Conservation (phyloP, 2,797 vertebrate genomes). For the Darevskia mixta region DNA sequence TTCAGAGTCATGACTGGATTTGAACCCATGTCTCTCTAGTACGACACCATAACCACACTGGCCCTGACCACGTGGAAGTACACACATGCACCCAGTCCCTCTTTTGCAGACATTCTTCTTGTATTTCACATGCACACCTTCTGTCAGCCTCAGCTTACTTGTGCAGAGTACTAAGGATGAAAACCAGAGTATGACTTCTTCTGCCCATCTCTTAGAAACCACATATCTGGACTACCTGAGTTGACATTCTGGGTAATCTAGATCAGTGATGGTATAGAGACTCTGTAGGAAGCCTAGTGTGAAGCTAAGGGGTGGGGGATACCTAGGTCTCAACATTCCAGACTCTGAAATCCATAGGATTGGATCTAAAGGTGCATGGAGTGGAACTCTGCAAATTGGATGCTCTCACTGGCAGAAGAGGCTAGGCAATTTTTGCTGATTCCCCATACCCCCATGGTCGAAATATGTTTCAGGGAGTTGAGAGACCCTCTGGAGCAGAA, state of each 20-base stretch:
- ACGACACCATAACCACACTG: background rate
- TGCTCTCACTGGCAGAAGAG: background rate
- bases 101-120: background rate
- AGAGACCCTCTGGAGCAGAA: too few relatives aligned
- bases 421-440: background rate
- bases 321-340: background rate
- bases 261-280: background rate
- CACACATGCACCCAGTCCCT: background rate
- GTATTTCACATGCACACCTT: background rate
- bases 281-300: background rate
- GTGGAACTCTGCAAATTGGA: background rate
- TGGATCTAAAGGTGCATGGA: background rate
- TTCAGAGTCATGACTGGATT: background rate
- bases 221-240: background rate
- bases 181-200: background rate
- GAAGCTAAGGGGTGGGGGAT: background rate
- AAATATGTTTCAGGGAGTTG: too few relatives aligned
- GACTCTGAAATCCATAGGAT: constrained; percentile 14
- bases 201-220: background rate
- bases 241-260: background rate
- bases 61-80: background rate
- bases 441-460: background rate
- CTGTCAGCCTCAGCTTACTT: background rate
- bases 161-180: background rate
- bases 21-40: background rate